Evolutionary conservation across 2,888 invertebrate genomes (phyloP).

Genomic region (Oscheius sp.): DNA sequence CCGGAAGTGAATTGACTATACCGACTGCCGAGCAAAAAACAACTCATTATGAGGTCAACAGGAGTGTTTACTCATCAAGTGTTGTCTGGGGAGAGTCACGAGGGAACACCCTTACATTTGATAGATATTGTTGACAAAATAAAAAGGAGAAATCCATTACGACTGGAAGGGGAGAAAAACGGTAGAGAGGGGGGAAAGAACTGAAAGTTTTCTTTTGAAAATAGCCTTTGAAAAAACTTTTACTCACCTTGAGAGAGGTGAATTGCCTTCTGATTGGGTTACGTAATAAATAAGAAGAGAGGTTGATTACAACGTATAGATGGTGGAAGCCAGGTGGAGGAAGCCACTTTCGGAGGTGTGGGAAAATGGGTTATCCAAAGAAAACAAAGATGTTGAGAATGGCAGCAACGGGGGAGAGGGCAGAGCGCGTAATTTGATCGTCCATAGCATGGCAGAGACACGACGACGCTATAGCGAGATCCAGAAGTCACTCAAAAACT

Average conservation of each 20-base stretch:
- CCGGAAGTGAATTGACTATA: too few species aligned
- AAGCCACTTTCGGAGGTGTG: too few species aligned
- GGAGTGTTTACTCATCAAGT: too few species aligned
- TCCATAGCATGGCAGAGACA: neutral
- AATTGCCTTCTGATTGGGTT: too few species aligned
- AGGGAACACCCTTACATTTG: neutral
- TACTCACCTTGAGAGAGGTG: neutral
- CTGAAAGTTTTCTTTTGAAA: neutral
- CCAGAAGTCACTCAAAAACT: too few species aligned
- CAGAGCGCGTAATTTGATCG: conserved; percentile 26
- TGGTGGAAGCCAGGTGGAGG: too few species aligned
- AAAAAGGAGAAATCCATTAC: neutral
- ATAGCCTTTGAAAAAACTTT: neutral
- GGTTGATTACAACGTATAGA: too few species aligned
- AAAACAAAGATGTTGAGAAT: neutral
- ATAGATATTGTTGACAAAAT: neutral
- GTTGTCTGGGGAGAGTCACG: too few species aligned
- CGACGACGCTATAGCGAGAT: too few species aligned
- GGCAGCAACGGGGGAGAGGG: neutral
- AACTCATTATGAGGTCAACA: too few species aligned
- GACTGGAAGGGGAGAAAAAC: neutral
- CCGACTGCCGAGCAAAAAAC: too few species aligned
- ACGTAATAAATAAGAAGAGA: too few species aligned
- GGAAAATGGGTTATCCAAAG: neutral
- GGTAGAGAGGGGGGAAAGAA: neutral